These are phyloP conservation scores for Lymantria monacha DNA, from an alignment of 2,888 invertebrate species.

Conservation along the genomic window DNA sequence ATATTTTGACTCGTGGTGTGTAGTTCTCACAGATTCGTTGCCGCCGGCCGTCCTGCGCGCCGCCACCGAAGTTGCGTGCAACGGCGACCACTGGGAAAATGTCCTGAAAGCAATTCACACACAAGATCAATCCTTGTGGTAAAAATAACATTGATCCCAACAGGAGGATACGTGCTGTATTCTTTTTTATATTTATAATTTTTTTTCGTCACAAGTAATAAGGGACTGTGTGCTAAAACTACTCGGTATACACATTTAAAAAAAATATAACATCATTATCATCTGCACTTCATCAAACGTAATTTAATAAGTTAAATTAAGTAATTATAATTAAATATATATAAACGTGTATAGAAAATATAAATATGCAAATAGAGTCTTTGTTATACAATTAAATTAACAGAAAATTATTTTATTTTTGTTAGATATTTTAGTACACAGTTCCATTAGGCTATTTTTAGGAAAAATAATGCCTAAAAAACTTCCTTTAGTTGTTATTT, in stretches of 20 bases:
- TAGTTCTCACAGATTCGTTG: conserved; percentile 80
- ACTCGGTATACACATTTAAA: neutral
- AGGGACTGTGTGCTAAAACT: conserved; percentile 23
- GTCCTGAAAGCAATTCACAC: conserved; percentile 82
- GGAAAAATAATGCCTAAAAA: conserved; percentile 50
- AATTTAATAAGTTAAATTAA: no score
- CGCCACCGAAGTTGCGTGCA: conserved; percentile 83
- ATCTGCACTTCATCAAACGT: no score
- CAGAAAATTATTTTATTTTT: no score
- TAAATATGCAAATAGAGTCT: no score
- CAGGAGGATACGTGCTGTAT: conserved; percentile 76
- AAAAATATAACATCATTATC: no score
- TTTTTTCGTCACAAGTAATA: conserved; percentile 24
- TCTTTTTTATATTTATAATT: conserved; percentile 60
- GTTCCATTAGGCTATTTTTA: conserved; percentile 45
- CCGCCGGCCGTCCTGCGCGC: conserved; percentile 73
- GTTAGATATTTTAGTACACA: conserved; percentile 8
- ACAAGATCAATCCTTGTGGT: conserved; percentile 81
- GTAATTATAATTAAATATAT: no score
- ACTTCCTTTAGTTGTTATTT: conserved; percentile 49
- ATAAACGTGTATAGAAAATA: no score
- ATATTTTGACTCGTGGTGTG: conserved; percentile 78
- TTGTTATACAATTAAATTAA: no score
- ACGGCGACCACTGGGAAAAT: conserved; percentile 86
- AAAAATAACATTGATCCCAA: conserved; percentile 66